Conservation (phyloP, 2,888 invertebrate species). For the Xylocampa areola region DNA sequence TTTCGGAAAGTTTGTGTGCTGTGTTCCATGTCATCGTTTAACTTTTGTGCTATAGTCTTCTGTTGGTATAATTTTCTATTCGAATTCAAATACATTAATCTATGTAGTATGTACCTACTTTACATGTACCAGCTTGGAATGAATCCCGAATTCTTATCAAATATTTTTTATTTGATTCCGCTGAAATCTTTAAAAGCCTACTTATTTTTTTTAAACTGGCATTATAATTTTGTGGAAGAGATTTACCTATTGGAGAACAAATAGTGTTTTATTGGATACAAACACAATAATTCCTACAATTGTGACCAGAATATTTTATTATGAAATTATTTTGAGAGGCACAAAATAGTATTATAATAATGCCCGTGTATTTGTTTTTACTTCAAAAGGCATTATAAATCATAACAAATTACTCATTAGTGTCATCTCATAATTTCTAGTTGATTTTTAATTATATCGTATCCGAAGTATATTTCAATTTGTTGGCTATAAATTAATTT, state of each 20-base stretch:
- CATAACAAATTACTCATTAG: conserved; percentile 57
- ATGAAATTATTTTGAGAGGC: conserved; percentile 40
- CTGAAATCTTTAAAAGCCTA: no score
- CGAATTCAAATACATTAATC: not conserved
- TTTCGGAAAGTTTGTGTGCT: conserved; percentile 35
- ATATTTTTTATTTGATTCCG: no score
- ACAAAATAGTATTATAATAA: conserved; percentile 16
- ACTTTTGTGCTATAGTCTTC: conserved; percentile 21
- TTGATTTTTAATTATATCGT: conserved; percentile 37
- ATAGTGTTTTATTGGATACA: not conserved
- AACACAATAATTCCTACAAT: conserved; percentile 17
- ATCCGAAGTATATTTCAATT: conserved; percentile 33
- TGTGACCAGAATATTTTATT: conserved; percentile 22
- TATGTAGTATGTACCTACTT: no score
- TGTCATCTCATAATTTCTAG: conserved; percentile 50
- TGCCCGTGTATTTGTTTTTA: conserved; percentile 35
- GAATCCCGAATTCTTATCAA: no score
- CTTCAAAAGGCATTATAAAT: conserved; percentile 48
- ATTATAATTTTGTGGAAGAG: no score
- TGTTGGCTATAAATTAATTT: conserved; percentile 31
- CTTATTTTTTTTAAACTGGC: no score
- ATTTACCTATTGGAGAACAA: no score
- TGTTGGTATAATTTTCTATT: not conserved
- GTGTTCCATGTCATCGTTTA: conserved; percentile 48
- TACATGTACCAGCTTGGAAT: no score